phyloP scores from a whole-genome alignment of 2,113 vertebrate species.

The Anthoscopus minutus region DNA sequence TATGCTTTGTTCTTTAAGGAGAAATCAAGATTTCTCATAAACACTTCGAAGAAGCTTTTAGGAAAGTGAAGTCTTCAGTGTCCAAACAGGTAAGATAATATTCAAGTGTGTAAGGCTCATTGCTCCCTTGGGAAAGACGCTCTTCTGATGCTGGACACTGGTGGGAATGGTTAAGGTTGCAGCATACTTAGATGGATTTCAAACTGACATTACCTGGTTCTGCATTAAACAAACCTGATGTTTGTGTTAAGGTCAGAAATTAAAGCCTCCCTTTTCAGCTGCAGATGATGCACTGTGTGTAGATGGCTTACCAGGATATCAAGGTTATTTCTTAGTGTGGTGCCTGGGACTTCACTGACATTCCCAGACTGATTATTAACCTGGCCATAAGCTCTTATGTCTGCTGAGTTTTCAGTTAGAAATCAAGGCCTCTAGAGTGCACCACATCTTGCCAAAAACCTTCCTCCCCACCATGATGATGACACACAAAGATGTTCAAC shows the following conservation, averaged over 20 bases:
- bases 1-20: conserved; percentile 25
- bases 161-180: neutral
- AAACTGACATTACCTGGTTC: neutral
- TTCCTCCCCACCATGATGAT: fast-evolving
- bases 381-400: neutral
- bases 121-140: neutral
- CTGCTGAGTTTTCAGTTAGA: neutral
- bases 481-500: neutral
- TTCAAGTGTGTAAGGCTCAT: neutral
- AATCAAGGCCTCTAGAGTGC: neutral
- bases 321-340: neutral
- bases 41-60: conserved; percentile 90
- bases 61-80: conserved; percentile 84
- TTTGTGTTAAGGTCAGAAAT: neutral
- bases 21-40: conserved; percentile 77
- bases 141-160: neutral
- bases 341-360: neutral
- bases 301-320: neutral
- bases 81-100: conserved; percentile 82
- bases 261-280: neutral
- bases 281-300: neutral
- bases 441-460: neutral
- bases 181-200: neutral
- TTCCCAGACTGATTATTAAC: neutral
- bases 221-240: neutral